Percentiles rank a stretch among this genome's conserved stretches.
Evolutionary conservation across 1,140 invertebrate species (phyloP).

Genomic region (Bombus ignitus): DNA sequence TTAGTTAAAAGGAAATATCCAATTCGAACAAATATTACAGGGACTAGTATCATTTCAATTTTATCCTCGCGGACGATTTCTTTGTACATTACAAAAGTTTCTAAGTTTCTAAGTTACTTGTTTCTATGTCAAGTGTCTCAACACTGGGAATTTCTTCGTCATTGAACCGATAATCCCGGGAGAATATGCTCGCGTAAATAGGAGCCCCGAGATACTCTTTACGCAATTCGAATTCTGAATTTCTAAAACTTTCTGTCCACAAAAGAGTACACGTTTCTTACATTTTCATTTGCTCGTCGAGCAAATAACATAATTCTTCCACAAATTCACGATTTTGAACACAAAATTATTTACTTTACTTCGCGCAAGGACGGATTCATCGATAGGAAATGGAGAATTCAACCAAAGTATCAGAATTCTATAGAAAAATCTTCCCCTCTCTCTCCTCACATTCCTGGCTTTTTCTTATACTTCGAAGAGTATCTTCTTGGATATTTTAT

Average conservation of each 20-base stretch:
- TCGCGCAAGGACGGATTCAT: neutral
- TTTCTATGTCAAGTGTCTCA: neutral
- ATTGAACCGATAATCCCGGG: neutral
- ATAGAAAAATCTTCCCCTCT: neutral
- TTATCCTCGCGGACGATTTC: neutral
- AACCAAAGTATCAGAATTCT: too few species aligned
- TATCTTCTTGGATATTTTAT: neutral
- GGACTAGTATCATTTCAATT: conserved; percentile 8
- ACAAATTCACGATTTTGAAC: neutral
- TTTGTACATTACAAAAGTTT: neutral
- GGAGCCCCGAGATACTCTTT: neutral
- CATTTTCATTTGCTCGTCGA: neutral
- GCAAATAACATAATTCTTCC: neutral
- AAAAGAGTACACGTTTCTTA: neutral
- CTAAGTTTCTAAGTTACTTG: too few species aligned
- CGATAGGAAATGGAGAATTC: neutral
- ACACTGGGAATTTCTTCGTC: neutral
- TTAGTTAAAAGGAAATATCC: neutral
- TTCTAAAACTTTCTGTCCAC: conserved; percentile 1
- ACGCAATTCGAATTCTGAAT: neutral
- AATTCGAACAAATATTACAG: neutral
- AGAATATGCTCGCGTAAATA: neutral
- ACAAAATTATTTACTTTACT: neutral
- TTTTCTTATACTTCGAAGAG: neutral
- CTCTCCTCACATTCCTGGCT: neutral